These are phyloP conservation scores for Nipponacmea schrenckii DNA, from an alignment of 2,888 invertebrate species.

Conservation along the genomic window DNA sequence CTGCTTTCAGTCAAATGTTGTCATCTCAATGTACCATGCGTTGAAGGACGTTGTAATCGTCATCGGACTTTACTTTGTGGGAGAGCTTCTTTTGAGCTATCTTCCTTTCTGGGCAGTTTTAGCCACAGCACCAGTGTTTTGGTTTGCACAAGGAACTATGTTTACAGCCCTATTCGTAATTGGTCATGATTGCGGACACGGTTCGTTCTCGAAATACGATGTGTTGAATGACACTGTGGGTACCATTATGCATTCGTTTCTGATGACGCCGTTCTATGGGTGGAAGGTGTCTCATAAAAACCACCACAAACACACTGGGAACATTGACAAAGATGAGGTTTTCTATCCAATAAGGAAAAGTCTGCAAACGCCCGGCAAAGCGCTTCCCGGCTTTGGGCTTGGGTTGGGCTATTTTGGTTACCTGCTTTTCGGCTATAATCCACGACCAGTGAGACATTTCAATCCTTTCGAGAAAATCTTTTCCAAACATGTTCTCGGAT, in stretches of 20 bases:
- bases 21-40: constrained; percentile 50
- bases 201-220: constrained; percentile 50
- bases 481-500: constrained; percentile 40
- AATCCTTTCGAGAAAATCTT: constrained; percentile 47
- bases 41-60: constrained; percentile 47
- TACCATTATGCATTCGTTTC: constrained; percentile 46
- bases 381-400: constrained; percentile 36
- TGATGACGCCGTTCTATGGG: constrained; percentile 55
- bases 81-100: constrained; percentile 20
- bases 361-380: constrained; percentile 27
- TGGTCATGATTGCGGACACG: constrained; percentile 63
- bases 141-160: constrained; percentile 55
- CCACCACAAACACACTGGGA: constrained; percentile 59
- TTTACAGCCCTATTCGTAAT: constrained; percentile 56
- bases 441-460: constrained; percentile 51
- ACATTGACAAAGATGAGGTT: constrained; percentile 60
- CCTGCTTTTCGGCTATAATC: constrained; percentile 52
- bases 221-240: constrained; percentile 54
- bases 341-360: constrained; percentile 53
- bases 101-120: constrained; percentile 25
- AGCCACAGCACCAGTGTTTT: constrained; percentile 43
- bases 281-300: constrained; percentile 59
- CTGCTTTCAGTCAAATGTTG: constrained; percentile 49
- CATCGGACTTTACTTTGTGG: constrained; percentile 29
- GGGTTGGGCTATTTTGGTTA: constrained; percentile 57